A percentile compares a stretch with the other conserved stretches of the same genome.
These are phyloP conservation scores for Myzus persicae DNA, from an alignment of 1,140 invertebrate species.

Conservation along the genomic window DNA sequence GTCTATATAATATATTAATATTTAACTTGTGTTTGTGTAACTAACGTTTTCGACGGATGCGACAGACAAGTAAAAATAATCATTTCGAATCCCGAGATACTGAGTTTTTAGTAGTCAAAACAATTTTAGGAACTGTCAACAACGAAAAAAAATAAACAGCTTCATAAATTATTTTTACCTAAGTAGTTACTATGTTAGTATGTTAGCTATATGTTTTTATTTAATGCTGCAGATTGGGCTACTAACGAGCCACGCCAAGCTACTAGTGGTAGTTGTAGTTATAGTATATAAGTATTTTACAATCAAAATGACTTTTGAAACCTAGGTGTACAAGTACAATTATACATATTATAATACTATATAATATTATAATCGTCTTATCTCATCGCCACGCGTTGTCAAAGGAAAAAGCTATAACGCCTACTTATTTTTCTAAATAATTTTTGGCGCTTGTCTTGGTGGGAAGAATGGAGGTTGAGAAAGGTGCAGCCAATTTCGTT, in stretches of 20 bases:
- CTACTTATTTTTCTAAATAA: slow-evolving; percentile 45
- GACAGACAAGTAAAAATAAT: not conserved
- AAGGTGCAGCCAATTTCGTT: slow-evolving; percentile 51
- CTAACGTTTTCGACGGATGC: not conserved
- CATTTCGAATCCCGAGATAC: not conserved
- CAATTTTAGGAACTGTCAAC: not conserved
- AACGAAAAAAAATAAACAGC: not conserved
- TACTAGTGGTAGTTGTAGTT: too few species aligned
- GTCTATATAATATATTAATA: not conserved
- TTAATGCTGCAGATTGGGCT: too few species aligned
- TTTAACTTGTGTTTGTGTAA: not conserved
- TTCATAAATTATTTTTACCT: not conserved
- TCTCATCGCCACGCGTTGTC: not conserved
- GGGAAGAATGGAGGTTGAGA: not conserved
- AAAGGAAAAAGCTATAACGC: not conserved
- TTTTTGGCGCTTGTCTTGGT: not conserved
- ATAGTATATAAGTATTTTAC: not conserved
- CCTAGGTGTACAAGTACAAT: not conserved
- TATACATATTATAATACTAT: not conserved
- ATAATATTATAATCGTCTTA: slow-evolving; percentile 5
- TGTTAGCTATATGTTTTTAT: not conserved
- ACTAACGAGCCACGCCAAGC: too few species aligned
- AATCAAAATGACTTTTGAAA: not conserved
- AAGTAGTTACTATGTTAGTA: not conserved
- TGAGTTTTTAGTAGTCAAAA: not conserved